Conservation (phyloP, 1,140 invertebrate genomes). For the Bombus waltoni region DNA sequence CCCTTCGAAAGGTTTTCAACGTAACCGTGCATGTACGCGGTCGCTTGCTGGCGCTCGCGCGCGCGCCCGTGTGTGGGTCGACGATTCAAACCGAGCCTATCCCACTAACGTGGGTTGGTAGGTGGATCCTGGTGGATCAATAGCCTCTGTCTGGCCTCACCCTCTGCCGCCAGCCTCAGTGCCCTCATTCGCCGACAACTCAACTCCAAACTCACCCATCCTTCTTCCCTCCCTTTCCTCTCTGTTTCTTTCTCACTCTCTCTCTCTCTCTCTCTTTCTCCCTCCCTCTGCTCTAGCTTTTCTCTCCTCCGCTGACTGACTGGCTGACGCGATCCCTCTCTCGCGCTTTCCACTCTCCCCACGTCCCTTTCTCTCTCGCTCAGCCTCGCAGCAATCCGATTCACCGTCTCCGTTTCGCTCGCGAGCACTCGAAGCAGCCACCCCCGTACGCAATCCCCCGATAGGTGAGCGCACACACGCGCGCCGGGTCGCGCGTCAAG, state of each 20-base stretch:
- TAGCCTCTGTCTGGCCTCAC: constrained; percentile 81
- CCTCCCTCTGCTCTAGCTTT: constrained; percentile 9
- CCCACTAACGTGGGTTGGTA: constrained; percentile 74
- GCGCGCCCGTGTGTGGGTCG: constrained; percentile 52
- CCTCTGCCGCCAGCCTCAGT: constrained; percentile 74
- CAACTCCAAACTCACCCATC: constrained; percentile 71
- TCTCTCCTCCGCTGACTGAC: constrained; percentile 12
- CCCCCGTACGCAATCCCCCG: constrained; percentile 28
- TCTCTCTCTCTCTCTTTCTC: constrained; percentile 10
- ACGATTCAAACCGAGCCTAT: constrained; percentile 74
- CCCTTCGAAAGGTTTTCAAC: constrained; percentile 47
- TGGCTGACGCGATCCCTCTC: constrained; percentile 25
- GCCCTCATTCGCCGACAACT: constrained; percentile 75
- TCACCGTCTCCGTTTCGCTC: constrained; percentile 16
- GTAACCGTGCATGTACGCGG: constrained; percentile 21
- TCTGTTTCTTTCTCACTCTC: constrained; percentile 16
- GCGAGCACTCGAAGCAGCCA: constrained; percentile 43
- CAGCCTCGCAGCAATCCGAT: not conserved
- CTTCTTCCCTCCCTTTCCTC: constrained; percentile 17
- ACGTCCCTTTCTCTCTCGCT: not conserved
- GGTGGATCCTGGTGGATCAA: constrained; percentile 79
- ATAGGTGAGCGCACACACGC: not conserved
- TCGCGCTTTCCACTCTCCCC: not conserved
- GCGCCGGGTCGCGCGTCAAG: constrained; percentile 33
- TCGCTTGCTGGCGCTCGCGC: not conserved